phyloP scores from a whole-genome alignment of 2,888 invertebrate species.

The Charanyca ferruginea region DNA sequence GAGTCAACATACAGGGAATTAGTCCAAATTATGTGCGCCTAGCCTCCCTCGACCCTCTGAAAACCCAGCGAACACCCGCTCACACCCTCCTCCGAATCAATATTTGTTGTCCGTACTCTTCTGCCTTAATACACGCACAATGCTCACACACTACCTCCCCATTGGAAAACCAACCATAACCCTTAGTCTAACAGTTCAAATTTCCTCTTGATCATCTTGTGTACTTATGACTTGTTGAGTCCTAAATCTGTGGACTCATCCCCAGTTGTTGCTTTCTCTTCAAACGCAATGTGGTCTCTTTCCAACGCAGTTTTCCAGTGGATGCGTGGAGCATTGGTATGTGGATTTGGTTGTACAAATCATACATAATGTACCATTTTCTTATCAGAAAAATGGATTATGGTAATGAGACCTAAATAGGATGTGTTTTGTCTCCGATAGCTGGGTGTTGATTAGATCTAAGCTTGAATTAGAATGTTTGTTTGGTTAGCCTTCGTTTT shows the following conservation, averaged over 20 bases:
- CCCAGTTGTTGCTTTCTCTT: conserved; percentile 85
- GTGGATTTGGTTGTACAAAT: conserved; percentile 66
- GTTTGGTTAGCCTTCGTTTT: not conserved
- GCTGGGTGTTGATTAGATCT: not conserved
- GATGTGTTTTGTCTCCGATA: conserved; percentile 45
- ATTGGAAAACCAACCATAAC: conserved; percentile 46
- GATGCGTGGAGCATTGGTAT: conserved; percentile 73
- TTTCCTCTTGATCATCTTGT: conserved; percentile 21
- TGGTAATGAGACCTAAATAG: conserved; percentile 47
- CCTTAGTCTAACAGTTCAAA: conserved; percentile 34
- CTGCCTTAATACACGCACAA: conserved; percentile 90
- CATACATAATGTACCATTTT: conserved; percentile 67
- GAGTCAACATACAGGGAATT: conserved; percentile 89
- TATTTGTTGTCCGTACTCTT: conserved; percentile 91
- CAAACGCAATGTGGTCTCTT: conserved; percentile 87
- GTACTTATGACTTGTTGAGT: conserved; percentile 67
- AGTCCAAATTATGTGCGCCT: conserved; percentile 90
- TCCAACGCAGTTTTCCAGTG: conserved; percentile 86
- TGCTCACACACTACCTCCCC: conserved; percentile 76
- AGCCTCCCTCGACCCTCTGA: conserved; percentile 68
- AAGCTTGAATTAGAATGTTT: not conserved
- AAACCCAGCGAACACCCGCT: conserved; percentile 69
- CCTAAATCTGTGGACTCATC: conserved; percentile 79
- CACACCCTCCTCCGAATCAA: conserved; percentile 88
- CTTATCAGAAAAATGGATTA: conserved; percentile 67